Percentiles rank a stretch among this genome's conserved stretches.
These are phyloP conservation scores for Rhagoletis zephyria DNA, from an alignment of 1,140 invertebrate genomes.

Conservation along the genomic window DNA sequence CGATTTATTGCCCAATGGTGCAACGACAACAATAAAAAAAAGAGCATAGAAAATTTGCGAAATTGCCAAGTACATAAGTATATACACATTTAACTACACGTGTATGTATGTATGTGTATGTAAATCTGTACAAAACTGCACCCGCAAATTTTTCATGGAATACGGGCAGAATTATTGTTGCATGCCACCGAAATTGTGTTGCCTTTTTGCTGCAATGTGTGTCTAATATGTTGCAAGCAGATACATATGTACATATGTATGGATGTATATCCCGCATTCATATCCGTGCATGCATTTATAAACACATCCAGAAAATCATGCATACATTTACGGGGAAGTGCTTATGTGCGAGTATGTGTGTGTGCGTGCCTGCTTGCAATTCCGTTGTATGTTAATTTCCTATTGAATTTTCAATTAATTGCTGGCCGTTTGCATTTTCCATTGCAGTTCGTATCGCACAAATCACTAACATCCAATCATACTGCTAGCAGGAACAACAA, in stretches of 20 bases:
- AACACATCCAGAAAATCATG: no score
- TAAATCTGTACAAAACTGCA: neutral
- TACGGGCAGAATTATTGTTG: conserved; percentile 28
- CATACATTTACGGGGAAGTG: no score
- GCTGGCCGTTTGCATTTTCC: conserved; percentile 30
- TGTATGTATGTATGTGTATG: no score
- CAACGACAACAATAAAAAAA: neutral
- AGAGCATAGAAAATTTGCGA: conserved; percentile 42
- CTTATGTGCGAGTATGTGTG: neutral
- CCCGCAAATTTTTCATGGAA: neutral
- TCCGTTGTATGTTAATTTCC: conserved; percentile 25
- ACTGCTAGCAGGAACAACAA: neutral
- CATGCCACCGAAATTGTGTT: conserved; percentile 27
- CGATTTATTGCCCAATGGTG: conserved; percentile 34
- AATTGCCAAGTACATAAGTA: neutral
- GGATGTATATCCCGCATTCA: neutral
- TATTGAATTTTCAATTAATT: conserved; percentile 52
- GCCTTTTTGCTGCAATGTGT: neutral
- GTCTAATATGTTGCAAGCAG: neutral
- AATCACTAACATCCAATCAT: conserved; percentile 28
- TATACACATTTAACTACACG: neutral
- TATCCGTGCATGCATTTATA: neutral
- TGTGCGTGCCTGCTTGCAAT: neutral
- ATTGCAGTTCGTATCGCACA: conserved; percentile 25
- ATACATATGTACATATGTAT: conserved; percentile 14